Base-by-base conservation (phyloP, 2,888 invertebrate genomes). In the Crioceris asparagi region DNA sequence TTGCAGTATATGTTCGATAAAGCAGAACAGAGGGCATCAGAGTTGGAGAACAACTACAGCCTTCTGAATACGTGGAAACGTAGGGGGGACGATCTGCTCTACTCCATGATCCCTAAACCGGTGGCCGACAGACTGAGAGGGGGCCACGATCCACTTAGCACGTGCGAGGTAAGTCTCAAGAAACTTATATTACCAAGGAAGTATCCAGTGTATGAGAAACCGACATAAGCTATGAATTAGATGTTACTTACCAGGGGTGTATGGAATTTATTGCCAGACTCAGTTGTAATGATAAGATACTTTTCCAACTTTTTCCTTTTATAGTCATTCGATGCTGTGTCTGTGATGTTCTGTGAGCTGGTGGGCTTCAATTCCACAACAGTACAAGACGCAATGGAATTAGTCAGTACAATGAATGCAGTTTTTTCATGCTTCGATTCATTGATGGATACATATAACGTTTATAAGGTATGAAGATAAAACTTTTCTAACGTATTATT, bases 61-160 rank as follows among this genome's bases (percentile, higher is more conserved):
- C 67, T 87, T 14, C 66, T 83, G 11, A 88, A 90, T 56, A 77
- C 81, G 19, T 90, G 88, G 87, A 86, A 88, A 60, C 74, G 79
- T 39, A 76, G 83, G 47, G 84, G 88, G 1, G 88, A 92, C 55
- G 84, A 85, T 47, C 68, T 92, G 3, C 67, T 92, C 0, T 91
- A 91, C 57, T 88, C 91, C 1, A 92, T 92, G 91, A 87, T 92
- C 55, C 92, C 92, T 0, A 77, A 79, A 53, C 77, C 79, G 2
- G 81, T 91, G 11, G 91, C 88, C 0, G 83, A 87, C 54, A 74
- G 83, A 44, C 69, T 92, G 50, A 71, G 85, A 39, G 68, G 75
- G 14, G 90, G 88, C 0, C 75, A 77, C 40, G 79, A 82, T 53
- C 75, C 84, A 1, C 68, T 85, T 54, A 77, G 74, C 32, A 87